These are phyloP conservation scores for Excalfactoria chinensis DNA, from an alignment of 2,113 vertebrate genomes.

Conservation along the genomic window DNA sequence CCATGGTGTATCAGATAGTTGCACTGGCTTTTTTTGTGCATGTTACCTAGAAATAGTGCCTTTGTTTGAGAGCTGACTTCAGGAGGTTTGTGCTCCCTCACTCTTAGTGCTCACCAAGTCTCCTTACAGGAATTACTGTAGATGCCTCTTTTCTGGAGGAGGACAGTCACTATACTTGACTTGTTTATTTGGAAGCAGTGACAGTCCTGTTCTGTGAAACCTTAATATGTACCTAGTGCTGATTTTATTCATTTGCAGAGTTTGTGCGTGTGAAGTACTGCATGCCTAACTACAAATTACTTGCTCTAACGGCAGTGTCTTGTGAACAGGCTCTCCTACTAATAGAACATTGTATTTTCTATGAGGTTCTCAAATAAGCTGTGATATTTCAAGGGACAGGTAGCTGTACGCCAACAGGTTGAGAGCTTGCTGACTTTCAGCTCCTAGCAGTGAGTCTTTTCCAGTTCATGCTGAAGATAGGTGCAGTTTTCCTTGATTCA, in stretches of 20 bases:
- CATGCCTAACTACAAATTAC: constrained; percentile 29
- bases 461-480: background rate
- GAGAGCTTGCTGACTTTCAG: background rate
- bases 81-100: background rate
- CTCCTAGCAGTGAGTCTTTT: background rate
- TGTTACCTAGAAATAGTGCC: background rate
- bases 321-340: background rate
- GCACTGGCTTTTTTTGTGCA: background rate
- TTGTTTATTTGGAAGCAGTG: background rate
- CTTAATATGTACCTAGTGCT: background rate
- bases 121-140: background rate
- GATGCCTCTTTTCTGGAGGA: background rate
- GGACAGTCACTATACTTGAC: background rate
- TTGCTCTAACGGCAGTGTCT: constrained; percentile 31
- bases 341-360: background rate
- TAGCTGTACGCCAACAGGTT: background rate
- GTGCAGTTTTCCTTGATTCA: background rate
- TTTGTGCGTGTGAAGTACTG: constrained; percentile 51
- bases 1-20: background rate
- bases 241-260: background rate
- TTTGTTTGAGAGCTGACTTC: background rate
- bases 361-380: background rate
- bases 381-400: background rate
- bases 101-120: background rate
- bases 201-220: background rate